Base-by-base conservation (phyloP, 1,140 invertebrate genomes). In the Wasmannia auropunctata region DNA sequence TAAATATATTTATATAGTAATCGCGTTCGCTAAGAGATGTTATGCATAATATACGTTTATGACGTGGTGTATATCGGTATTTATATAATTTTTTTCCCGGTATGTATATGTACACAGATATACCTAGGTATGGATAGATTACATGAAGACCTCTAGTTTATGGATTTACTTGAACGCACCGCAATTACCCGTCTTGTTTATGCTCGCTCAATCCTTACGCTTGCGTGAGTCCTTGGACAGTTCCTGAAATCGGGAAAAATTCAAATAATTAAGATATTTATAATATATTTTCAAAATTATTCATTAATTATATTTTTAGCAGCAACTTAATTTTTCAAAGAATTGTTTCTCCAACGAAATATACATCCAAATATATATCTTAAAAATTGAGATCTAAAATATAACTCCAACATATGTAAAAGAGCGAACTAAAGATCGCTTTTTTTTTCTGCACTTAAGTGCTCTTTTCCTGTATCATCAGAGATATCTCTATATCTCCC, bases 141-240 rank as follows among this genome's bases (percentile, higher is more conserved):
- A 92, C 91, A 95, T 94, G 94, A 95, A 95, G 95, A 95, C 94
- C 92, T 94, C 93, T 95, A 95, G 88, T 91, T 95, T 91, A 94
- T 95, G 93, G 93, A 94, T 95, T 94, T 94, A 93, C 87, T 94
- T 93, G 87, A 93, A 94, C 93, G 90, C 89, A 74, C 76, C 88
- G 49, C 88, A 75, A 84, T 65, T 86, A 92, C 86, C 88, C 88
- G 90, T 46, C 92, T 86, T 80, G 90, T 92, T 56, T 93, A n/a
- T n/a, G n/a, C n/a, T 89, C 60, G 76, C 87, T 91, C 67, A 92
- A 69, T 95, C 92, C 75, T 85, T 92, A 72, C 90, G 93, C 69
- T 92, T 93, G 62, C 87, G 93, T 70, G 94, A 91, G 1, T 88
- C 49, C 54, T 70, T 88, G 16, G 76, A 56, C 22, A 86, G 28